Conservation (phyloP, 2,113 vertebrate species). For the Apeltes quadracus region DNA sequence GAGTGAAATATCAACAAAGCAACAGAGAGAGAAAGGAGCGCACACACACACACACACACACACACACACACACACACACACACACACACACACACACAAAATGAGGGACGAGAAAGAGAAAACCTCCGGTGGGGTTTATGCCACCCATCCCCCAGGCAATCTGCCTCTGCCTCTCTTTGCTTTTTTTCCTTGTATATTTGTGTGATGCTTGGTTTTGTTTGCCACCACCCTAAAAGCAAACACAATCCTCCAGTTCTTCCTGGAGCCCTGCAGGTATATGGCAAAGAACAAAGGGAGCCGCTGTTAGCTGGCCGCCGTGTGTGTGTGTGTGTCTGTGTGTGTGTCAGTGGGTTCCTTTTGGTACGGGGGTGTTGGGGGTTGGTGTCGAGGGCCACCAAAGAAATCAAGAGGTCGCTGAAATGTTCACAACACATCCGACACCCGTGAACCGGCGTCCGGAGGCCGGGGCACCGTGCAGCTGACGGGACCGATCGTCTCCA, state of each 20-base stretch:
- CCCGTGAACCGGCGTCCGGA: slow-evolving; percentile 25
- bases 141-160: slow-evolving; percentile 70
- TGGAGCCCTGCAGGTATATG: slow-evolving; percentile 76
- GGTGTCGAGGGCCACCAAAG: slow-evolving; percentile 34
- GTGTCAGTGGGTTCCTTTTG: slow-evolving; percentile 28
- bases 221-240: slow-evolving; percentile 75
- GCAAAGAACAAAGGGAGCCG: slow-evolving; percentile 76
- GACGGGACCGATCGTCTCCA: slow-evolving; percentile 19
- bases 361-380: slow-evolving; percentile 31
- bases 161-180: slow-evolving; percentile 58
- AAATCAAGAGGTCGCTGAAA: slow-evolving; percentile 43
- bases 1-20: slow-evolving; percentile 76
- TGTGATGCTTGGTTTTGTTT: slow-evolving; percentile 75
- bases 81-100: slow-evolving; percentile 10
- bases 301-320: slow-evolving; percentile 55
- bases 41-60: not conserved
- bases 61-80: not conserved
- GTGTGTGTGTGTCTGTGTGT: slow-evolving; percentile 24
- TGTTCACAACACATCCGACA: slow-evolving; percentile 53
- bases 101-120: slow-evolving; percentile 22
- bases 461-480: slow-evolving; percentile 20
- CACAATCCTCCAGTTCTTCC: slow-evolving; percentile 65
- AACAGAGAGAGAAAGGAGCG: slow-evolving; percentile 39
- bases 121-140: slow-evolving; percentile 46
- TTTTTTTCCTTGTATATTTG: slow-evolving; percentile 58